Base-by-base conservation (phyloP, 2,113 vertebrate species). In the Oreochromis niloticus region DNA sequence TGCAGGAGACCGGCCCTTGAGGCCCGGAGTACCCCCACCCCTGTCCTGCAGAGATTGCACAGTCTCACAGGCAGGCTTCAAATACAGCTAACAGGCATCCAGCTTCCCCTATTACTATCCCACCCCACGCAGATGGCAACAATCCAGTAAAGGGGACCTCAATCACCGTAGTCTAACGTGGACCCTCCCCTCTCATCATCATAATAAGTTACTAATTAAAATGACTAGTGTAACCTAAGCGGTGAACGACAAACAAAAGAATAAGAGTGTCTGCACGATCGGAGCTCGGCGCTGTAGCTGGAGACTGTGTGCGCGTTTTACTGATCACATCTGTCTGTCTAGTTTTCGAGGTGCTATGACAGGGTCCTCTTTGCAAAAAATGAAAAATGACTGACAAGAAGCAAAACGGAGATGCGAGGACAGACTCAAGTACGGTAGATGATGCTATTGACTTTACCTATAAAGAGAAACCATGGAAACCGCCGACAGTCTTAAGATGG, bases 361-460 rank as follows among this genome's bases (percentile, higher is more conserved):
- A 85, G 63, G 73, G 50, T 24, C 61, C 59, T 32, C 10, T 14
- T 22, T 79, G 61, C 12, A 16, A 27, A 9, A 27, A 27, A 73
- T 7, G 22, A 81, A 93, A 91, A 81, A 95, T 96, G 95, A 95
- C 89, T n/a, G 84, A 27, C 63, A 91, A 80, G 83, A 92, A 91
- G 3, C 84, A 88, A 27, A 94, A 91, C 13, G 89, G 91, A 46
- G 90, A 81, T 27, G 87, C 84, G 32, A 59, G 87, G 82, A 83
- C 91, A 10, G 95, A 95, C 4, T 87, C 92, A 4, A 95, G 94
- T 56, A 91, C 93, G 16, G 54, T 88, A 14, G 98, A 99, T 0
- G 97, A 99, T 85, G 85, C 97, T 63, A 97, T 97, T 89, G 98
- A 99, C 91, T 96, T 96, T 56, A 97, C 93, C 61, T 99, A 98